phyloP scores from a whole-genome alignment of 2,113 vertebrate genomes.

The Hoplias malabaricus region DNA sequence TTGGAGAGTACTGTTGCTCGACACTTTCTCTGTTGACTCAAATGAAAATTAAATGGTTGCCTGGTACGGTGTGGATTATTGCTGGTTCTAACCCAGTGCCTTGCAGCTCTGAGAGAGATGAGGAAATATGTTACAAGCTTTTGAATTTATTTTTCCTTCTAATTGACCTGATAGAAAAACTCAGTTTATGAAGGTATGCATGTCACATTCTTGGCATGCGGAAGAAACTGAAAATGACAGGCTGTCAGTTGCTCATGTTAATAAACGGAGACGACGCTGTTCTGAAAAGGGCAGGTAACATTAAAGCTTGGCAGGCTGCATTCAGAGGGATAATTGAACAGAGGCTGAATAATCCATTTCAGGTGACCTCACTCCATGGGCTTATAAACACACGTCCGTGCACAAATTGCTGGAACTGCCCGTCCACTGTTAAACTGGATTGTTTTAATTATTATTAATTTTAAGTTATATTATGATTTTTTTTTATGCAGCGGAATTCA shows the following conservation, averaged over 20 bases:
- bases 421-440: slow-evolving; percentile 11
- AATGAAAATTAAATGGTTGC: slow-evolving; percentile 3
- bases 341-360: slow-evolving; percentile 22
- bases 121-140: neutral
- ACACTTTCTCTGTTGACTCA: neutral
- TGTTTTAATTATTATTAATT: no score
- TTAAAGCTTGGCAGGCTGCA: slow-evolving; percentile 24
- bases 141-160: neutral
- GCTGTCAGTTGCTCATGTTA: slow-evolving; percentile 34
- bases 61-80: neutral
- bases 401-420: slow-evolving; percentile 8
- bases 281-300: slow-evolving; percentile 39
- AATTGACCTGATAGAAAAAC: slow-evolving; percentile 16
- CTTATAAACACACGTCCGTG: slow-evolving; percentile 23
- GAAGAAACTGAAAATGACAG: slow-evolving; percentile 34
- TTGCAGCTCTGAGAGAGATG: neutral
- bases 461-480: no score
- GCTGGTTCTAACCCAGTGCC: neutral
- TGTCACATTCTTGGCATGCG: slow-evolving; percentile 1
- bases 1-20: neutral
- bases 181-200: neutral
- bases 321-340: slow-evolving; percentile 27
- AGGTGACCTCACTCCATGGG: neutral
- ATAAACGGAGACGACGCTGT: slow-evolving; percentile 31
- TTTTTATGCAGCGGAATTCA: slow-evolving; percentile 88